Conservation (phyloP, 2,888 invertebrate species). For the Orthonevra nobilis region DNA sequence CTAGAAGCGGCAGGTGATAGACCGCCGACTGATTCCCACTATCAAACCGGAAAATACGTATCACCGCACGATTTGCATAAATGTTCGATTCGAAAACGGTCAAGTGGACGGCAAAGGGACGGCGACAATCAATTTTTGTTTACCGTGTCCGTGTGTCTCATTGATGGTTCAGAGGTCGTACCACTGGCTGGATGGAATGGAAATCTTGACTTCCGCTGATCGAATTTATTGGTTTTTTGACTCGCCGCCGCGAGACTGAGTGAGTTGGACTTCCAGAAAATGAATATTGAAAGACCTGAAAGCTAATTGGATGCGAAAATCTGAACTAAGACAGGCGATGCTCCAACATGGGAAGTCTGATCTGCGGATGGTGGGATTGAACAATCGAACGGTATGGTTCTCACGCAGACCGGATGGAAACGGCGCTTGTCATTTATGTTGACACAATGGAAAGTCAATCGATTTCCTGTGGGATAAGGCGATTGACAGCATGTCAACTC, state of each 20-base stretch:
- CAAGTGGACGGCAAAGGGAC: conserved; percentile 2
- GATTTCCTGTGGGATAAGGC: no score
- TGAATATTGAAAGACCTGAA: conserved; percentile 55
- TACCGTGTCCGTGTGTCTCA: background rate
- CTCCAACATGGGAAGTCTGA: conserved; percentile 13
- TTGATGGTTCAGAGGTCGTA: conserved; percentile 23
- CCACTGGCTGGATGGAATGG: conserved; percentile 1
- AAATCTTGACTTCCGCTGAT: conserved; percentile 54
- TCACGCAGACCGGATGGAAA: conserved; percentile 23
- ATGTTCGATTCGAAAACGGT: conserved; percentile 38
- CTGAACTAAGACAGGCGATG: background rate
- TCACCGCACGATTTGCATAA: conserved; percentile 68
- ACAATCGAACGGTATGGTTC: conserved; percentile 11
- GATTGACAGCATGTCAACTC: no score
- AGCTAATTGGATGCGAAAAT: conserved; percentile 66
- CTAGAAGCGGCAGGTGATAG: conserved; percentile 40
- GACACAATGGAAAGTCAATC: no score
- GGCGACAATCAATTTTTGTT: conserved; percentile 40
- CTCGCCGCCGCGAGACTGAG: conserved; percentile 3
- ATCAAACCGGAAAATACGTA: conserved; percentile 68
- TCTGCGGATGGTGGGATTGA: conserved; percentile 9
- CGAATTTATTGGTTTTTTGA: conserved; percentile 57
- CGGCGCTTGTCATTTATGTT: background rate
- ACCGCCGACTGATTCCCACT: conserved; percentile 67
- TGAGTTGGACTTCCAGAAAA: conserved; percentile 34